Conservation (phyloP, 2,888 invertebrate genomes). For the Zonitis immaculata region DNA sequence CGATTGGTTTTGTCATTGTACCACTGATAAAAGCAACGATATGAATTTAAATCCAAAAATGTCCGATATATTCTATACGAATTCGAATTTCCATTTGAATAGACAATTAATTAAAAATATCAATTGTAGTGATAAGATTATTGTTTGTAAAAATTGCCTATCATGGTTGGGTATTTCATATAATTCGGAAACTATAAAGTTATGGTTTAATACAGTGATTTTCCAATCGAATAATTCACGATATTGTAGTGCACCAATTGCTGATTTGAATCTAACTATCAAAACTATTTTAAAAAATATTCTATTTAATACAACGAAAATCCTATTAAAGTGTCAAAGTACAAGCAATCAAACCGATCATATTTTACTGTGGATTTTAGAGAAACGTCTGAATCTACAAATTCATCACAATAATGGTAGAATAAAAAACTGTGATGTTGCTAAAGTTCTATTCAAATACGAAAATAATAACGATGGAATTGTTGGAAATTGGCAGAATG, state of each 20-base stretch:
- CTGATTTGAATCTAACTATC: slow-evolving; percentile 55
- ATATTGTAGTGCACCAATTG: slow-evolving; percentile 35
- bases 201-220: slow-evolving; percentile 57
- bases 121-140: slow-evolving; percentile 50
- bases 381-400: slow-evolving; percentile 55
- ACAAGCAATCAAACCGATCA: slow-evolving; percentile 50
- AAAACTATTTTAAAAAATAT: slow-evolving; percentile 52
- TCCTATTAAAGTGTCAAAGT: slow-evolving; percentile 53
- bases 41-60: slow-evolving; percentile 49
- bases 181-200: slow-evolving; percentile 48
- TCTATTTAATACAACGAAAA: slow-evolving; percentile 54
- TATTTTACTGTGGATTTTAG: slow-evolving; percentile 59
- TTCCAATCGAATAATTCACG: slow-evolving; percentile 37
- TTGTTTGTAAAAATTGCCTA: slow-evolving; percentile 56
- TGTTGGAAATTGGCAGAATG: slow-evolving; percentile 53
- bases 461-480: slow-evolving; percentile 48
- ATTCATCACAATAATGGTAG: slow-evolving; percentile 36
- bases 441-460: slow-evolving; percentile 57
- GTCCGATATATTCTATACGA: slow-evolving; percentile 56
- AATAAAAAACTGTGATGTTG: slow-evolving; percentile 51
- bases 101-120: slow-evolving; percentile 45
- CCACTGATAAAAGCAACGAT: slow-evolving; percentile 31
- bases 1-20: slow-evolving; percentile 67
- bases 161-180: slow-evolving; percentile 55
- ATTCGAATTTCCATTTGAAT: slow-evolving; percentile 52